Conservation (phyloP, 2,888 invertebrate species). For the Brachypterus glaber region DNA sequence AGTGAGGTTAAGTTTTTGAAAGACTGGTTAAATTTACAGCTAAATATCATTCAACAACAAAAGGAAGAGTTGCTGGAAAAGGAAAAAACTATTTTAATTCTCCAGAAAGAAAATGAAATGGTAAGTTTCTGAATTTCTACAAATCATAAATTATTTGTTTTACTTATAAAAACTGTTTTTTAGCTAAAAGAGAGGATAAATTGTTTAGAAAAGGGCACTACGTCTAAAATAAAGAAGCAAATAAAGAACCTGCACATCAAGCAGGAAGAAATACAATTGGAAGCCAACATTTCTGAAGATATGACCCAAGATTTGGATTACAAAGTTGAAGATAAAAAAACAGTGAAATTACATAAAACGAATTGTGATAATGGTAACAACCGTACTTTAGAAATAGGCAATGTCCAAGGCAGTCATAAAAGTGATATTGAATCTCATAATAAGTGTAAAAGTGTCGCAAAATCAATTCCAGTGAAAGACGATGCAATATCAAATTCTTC, state of each 20-base stretch:
- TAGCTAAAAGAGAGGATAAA: constrained; percentile 47
- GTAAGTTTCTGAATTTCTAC: constrained; percentile 43
- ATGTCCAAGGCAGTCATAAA: constrained; percentile 19
- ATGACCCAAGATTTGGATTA: constrained; percentile 37
- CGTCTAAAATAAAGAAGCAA: constrained; percentile 26
- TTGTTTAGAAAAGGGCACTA: constrained; percentile 55
- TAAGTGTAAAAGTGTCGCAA: constrained; percentile 17
- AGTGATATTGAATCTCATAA: constrained; percentile 28
- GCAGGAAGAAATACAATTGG: constrained; percentile 18
- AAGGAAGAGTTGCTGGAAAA: constrained; percentile 72
- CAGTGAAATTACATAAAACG: constrained; percentile 19
- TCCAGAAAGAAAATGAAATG: constrained; percentile 70
- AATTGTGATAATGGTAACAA: constrained; percentile 19
- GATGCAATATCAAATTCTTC: too few relatives aligned
- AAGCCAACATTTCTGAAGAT: constrained; percentile 26
- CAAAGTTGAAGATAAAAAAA: constrained; percentile 32
- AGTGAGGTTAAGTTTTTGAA: constrained; percentile 62
- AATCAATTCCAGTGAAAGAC: too few relatives aligned
- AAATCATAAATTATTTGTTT: constrained; percentile 3
- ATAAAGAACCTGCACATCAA: constrained; percentile 16
- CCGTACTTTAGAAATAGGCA: constrained; percentile 21
- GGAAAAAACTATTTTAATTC: constrained; percentile 63
- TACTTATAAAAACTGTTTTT: constrained; percentile 11
- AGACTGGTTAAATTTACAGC: constrained; percentile 69
- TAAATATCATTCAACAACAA: constrained; percentile 85